These are phyloP conservation scores for Sialia sialis DNA, from an alignment of 2,113 vertebrate species.

Conservation along the genomic window DNA sequence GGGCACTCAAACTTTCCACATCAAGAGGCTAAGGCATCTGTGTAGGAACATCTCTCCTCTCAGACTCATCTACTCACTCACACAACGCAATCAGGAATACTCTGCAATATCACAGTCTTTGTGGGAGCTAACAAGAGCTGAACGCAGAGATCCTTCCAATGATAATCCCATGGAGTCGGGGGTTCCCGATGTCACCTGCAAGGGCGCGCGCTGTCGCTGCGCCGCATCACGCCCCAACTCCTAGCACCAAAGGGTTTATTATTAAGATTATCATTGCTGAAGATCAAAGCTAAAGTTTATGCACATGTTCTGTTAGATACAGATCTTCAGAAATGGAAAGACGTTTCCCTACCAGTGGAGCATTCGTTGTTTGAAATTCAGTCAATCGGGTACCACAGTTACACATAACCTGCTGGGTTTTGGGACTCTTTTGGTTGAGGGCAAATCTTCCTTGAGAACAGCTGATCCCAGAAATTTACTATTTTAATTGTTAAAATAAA, in stretches of 20 bases:
- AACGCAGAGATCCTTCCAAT: conserved; percentile 9
- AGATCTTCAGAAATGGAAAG: conserved; percentile 44
- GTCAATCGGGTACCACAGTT: conserved; percentile 59
- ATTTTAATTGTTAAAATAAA: conserved; percentile 39
- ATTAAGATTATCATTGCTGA: conserved; percentile 72
- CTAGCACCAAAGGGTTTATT: conserved; percentile 77
- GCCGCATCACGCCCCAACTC: conserved; percentile 48
- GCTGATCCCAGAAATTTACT: conserved; percentile 13
- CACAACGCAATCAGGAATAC: neutral
- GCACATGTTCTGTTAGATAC: conserved; percentile 53
- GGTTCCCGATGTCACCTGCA: neutral
- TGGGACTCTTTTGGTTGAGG: neutral
- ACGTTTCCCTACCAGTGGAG: neutral
- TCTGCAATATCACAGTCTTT: conserved; percentile 35
- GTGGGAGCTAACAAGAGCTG: conserved; percentile 54
- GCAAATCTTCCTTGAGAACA: neutral
- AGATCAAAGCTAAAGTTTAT: conserved; percentile 68
- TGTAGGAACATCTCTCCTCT: conserved; percentile 31
- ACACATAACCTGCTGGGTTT: neutral
- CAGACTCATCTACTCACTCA: conserved; percentile 46
- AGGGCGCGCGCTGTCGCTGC: neutral
- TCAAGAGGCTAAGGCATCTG: conserved; percentile 70
- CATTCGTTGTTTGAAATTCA: conserved; percentile 41
- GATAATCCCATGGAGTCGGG: conserved; percentile 37
- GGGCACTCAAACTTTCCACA: neutral